Base-by-base conservation (phyloP, 2,113 vertebrate species). In the Channa argus region DNA sequence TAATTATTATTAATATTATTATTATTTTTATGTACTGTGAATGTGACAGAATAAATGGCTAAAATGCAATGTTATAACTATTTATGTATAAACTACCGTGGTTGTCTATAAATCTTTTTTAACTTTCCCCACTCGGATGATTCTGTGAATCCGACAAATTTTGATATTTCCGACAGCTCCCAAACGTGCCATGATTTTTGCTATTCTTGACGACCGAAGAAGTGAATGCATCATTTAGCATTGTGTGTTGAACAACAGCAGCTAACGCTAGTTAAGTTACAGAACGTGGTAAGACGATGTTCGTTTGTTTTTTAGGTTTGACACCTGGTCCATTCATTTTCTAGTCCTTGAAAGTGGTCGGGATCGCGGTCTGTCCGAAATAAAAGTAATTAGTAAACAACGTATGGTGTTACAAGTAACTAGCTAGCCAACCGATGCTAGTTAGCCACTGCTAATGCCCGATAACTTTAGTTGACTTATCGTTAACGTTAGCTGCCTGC, bases 351-450 rank as follows among this genome's bases (percentile, higher is more conserved):
- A 44, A 50, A 51, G 0, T 34, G 38, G 4, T 2, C 2, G 5
- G 0, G 3, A 59, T 36, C 4, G 33, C 6, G 1, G 52, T 65
- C 36, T 58, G 63, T 49, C 6, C 46, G 11, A 46, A 43, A 7
- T 2, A 44, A n/a, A 47, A 10, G 1, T 10, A 0, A 34, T 49
- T 39, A 5, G 5, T 55, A 33, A 49, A 37, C 3, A 24, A 24
- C 24, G 24, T 24, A 24, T 24, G 39, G 5, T 5, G 12, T 44
- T 45, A 2, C 1, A 50, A 4, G 4, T 41, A 41, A 7, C 39
- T 41, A 24, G 24, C 56, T 24, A 52, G 50, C 55, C 59, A 74
- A 52, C 46, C n/a, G 15, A 47, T 67, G 80, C 70, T 71, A 77
- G 36, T 5, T 33, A 43, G 36, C 5, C 36, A 46, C 3, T 8